phyloP scores from a whole-genome alignment of 2,797 vertebrate genomes.

The Fundulus diaphanus region DNA sequence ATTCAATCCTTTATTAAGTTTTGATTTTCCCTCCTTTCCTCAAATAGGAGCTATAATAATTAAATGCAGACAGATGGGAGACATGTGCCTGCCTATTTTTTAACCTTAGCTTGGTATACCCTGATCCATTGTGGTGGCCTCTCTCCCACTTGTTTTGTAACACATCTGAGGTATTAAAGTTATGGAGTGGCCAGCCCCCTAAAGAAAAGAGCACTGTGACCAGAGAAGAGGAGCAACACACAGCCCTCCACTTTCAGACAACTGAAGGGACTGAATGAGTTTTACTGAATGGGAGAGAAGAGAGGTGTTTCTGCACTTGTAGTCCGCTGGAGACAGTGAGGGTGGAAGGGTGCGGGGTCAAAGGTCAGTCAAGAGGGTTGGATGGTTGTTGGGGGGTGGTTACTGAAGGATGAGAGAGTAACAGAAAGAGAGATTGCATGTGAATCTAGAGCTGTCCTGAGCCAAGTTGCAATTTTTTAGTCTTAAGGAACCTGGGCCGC shows the following conservation, averaged over 20 bases:
- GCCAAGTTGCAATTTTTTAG: slow-evolving; percentile 98
- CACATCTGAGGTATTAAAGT: slow-evolving; percentile 45
- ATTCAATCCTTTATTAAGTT: background rate
- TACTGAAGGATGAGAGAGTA: slow-evolving; percentile 67
- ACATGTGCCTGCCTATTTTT: slow-evolving; percentile 28
- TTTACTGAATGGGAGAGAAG: slow-evolving; percentile 49
- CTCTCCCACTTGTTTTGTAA: slow-evolving; percentile 11
- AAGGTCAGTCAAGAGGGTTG: slow-evolving; percentile 46
- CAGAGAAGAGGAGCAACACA: slow-evolving; percentile 44
- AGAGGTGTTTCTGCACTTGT: slow-evolving; percentile 58
- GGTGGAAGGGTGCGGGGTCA: slow-evolving; percentile 41
- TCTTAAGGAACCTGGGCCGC: slow-evolving; percentile 76
- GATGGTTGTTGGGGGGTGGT: background rate
- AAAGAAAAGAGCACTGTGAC: slow-evolving; percentile 41
- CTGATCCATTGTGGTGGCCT: slow-evolving; percentile 24
- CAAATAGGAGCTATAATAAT: slow-evolving; percentile 10
- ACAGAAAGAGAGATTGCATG: slow-evolving; percentile 85
- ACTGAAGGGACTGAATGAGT: slow-evolving; percentile 62
- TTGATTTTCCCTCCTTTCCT: background rate
- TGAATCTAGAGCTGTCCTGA: slow-evolving; percentile 92
- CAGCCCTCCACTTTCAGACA: slow-evolving; percentile 67
- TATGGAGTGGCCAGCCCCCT: slow-evolving; percentile 67
- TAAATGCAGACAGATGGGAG: slow-evolving; percentile 31
- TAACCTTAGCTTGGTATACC: slow-evolving; percentile 3
- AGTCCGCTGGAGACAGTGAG: slow-evolving; percentile 43